Evolutionary conservation across 2,888 invertebrate genomes (phyloP).

Genomic region (Pecten maximus): DNA sequence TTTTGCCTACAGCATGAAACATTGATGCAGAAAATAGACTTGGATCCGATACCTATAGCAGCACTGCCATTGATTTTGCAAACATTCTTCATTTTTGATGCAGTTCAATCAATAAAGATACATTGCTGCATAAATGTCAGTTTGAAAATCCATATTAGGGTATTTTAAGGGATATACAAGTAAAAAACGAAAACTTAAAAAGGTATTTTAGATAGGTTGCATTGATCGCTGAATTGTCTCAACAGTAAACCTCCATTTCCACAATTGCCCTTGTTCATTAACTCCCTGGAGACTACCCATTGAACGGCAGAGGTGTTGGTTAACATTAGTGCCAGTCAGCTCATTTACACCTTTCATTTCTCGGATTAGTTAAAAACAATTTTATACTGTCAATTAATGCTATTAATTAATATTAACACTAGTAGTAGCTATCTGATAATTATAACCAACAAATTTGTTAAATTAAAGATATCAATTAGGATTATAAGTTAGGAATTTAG

Average conservation of each 20-base stretch:
- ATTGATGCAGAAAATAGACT: background rate
- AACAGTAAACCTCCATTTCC: background rate
- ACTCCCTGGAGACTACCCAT: background rate
- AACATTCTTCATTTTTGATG: slow-evolving; percentile 1
- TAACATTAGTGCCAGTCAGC: background rate
- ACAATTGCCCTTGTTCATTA: background rate
- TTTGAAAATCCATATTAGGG: background rate
- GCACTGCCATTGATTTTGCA: slow-evolving; percentile 11
- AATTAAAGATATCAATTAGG: too few species aligned
- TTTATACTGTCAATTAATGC: too few species aligned
- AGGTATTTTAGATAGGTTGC: background rate
- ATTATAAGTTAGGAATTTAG: too few species aligned
- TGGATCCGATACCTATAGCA: background rate
- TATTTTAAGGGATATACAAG: background rate
- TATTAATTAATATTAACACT: too few species aligned
- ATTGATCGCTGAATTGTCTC: background rate
- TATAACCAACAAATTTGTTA: too few species aligned
- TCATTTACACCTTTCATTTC: background rate
- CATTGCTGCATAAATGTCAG: background rate
- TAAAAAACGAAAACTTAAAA: background rate
- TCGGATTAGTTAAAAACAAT: background rate
- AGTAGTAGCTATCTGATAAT: too few species aligned
- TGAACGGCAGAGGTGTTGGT: background rate
- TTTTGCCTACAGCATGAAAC: background rate
- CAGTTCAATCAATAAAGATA: slow-evolving; percentile 18